These are phyloP conservation scores for Xestia sexstrigata DNA, from an alignment of 2,888 invertebrate species.

Conservation along the genomic window DNA sequence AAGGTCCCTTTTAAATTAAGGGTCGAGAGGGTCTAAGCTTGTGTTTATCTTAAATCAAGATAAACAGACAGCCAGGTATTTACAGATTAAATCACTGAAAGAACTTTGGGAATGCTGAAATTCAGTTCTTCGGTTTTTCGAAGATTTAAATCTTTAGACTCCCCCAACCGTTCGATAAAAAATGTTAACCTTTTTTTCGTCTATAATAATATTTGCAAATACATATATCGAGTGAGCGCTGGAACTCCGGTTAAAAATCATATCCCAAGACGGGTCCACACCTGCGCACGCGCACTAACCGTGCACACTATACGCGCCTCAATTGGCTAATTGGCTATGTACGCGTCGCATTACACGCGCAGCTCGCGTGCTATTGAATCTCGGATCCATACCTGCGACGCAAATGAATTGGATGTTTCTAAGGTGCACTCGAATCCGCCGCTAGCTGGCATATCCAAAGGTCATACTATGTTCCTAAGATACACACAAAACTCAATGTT, in stretches of 20 bases:
- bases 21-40: constrained; percentile 24
- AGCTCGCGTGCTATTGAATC: not conserved
- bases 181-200: not conserved
- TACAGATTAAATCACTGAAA: constrained; percentile 31
- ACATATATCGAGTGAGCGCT: not conserved
- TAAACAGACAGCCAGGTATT: constrained; percentile 44
- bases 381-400: not conserved
- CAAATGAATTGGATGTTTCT: not conserved
- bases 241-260: not conserved
- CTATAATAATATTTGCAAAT: not conserved
- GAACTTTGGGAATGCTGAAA: constrained; percentile 55
- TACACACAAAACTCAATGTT: not conserved
- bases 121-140: constrained; percentile 1
- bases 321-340: not conserved
- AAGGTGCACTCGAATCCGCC: not conserved
- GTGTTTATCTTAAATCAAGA: constrained; percentile 49
- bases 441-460: not conserved
- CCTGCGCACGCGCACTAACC: not conserved
- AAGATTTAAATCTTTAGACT: not conserved
- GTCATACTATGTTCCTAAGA: not conserved
- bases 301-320: not conserved
- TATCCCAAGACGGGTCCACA: not conserved
- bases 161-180: no score
- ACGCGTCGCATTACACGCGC: not conserved
- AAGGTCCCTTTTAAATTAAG: constrained; percentile 19